Evolutionary conservation across 2,888 invertebrate genomes (phyloP).

Genomic region (Sarcophaga subvicina): DNA sequence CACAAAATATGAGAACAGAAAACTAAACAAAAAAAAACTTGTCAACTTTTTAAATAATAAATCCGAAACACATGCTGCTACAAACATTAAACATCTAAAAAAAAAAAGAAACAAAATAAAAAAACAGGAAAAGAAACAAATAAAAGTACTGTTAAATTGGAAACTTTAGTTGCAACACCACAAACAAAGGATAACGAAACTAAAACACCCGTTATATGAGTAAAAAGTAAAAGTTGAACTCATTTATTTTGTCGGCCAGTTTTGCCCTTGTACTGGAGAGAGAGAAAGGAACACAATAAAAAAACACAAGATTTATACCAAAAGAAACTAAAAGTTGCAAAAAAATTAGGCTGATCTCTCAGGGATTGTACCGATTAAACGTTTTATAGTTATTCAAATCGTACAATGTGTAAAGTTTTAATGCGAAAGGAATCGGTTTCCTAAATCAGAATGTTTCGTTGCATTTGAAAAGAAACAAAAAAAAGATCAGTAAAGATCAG

Average conservation of each 20-base stretch:
- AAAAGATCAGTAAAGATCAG: too few species aligned
- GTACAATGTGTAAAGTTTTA: too few species aligned
- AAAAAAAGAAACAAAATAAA: background rate
- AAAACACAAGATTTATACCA: background rate
- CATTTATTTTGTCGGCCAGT: conserved; percentile 31
- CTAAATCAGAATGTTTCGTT: too few species aligned
- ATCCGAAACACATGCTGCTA: conserved; percentile 59
- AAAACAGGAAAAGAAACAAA: background rate
- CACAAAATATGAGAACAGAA: background rate
- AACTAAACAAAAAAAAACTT: conserved; percentile 21
- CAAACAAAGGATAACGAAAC: background rate
- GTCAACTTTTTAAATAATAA: conserved; percentile 61
- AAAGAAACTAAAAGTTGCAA: background rate
- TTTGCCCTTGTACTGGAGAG: background rate
- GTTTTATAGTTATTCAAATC: too few species aligned
- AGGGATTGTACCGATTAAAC: too few species aligned
- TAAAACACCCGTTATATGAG: background rate
- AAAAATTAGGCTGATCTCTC: background rate
- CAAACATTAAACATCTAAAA: background rate
- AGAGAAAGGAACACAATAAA: background rate
- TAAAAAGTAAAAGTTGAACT: conserved; percentile 27
- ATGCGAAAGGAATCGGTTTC: too few species aligned
- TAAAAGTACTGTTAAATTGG: background rate
- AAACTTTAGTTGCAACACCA: background rate
- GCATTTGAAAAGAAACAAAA: too few species aligned